A percentile compares a stretch with the other conserved stretches of the same genome.
Conservation (phyloP, 2,888 invertebrate genomes). For the Campoplex capitator region DNA sequence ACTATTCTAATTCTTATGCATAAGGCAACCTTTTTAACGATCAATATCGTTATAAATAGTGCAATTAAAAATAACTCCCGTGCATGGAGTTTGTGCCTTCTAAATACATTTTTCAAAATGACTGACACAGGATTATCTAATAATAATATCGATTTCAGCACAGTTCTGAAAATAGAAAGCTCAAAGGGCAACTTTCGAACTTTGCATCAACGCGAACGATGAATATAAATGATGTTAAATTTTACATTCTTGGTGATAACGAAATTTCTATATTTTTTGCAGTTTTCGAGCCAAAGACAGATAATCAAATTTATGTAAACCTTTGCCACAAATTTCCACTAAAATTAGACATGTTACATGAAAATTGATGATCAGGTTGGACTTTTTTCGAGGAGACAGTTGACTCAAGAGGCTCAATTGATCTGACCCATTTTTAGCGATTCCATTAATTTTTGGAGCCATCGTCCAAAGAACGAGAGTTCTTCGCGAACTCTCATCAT, state of each 20-base stretch:
- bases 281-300: neutral
- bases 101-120: neutral
- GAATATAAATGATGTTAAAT: too few relatives aligned
- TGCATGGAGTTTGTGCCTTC: neutral
- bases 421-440: too few relatives aligned
- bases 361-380: too few relatives aligned
- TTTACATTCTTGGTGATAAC: too few relatives aligned
- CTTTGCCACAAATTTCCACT: neutral
- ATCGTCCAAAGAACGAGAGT: too few relatives aligned
- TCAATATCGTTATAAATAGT: slow-evolving; percentile 10
- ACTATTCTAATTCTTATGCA: neutral
- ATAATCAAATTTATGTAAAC: neutral
- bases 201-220: too few relatives aligned
- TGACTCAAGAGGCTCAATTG: too few relatives aligned
- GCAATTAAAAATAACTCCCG: neutral
- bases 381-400: too few relatives aligned
- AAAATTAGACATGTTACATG: too few relatives aligned
- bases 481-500: too few relatives aligned
- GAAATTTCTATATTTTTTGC: neutral
- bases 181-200: neutral
- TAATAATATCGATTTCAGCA: neutral
- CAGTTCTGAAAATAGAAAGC: neutral
- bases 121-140: neutral
- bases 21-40: neutral
- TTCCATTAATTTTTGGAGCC: too few relatives aligned